Conservation (phyloP, 1,140 invertebrate genomes). For the Notospermus geniculatus region DNA sequence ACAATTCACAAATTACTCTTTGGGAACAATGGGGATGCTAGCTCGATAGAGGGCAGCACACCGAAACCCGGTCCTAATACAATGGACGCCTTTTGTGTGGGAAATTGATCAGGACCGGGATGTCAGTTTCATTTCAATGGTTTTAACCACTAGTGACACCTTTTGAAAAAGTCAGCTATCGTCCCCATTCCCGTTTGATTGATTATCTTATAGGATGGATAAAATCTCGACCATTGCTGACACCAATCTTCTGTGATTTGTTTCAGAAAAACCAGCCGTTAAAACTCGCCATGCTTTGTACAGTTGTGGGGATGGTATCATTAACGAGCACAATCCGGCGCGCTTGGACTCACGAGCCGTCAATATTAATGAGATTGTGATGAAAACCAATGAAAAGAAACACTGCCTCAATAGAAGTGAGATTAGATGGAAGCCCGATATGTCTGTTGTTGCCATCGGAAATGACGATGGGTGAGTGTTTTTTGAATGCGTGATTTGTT, state of each 20-base stretch:
- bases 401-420: conserved; percentile 51
- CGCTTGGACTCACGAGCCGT: conserved; percentile 31
- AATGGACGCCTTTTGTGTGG: too few species aligned
- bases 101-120: too few species aligned
- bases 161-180: too few species aligned
- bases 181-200: too few species aligned
- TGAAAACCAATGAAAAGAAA: conserved; percentile 30
- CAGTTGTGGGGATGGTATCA: conserved; percentile 46
- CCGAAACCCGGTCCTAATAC: too few species aligned
- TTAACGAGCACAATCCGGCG: conserved; percentile 37
- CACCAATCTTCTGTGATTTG: conserved; percentile 3
- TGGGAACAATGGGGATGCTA: too few species aligned
- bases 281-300: conserved; percentile 31
- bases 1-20: too few species aligned
- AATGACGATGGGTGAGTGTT: conserved; percentile 62
- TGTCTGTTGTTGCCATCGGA: conserved; percentile 61
- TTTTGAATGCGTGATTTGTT: conserved; percentile 6
- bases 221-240: too few species aligned
- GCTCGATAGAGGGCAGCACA: too few species aligned
- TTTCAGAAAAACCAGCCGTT: neutral
- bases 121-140: too few species aligned
- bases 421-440: conserved; percentile 66
- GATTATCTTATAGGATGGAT: too few species aligned
- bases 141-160: too few species aligned
- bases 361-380: conserved; percentile 33